Percentiles rank a stretch among this genome's conserved stretches.
Conservation (phyloP, 2,888 invertebrate genomes). For the Trissolcus brochymenae region DNA sequence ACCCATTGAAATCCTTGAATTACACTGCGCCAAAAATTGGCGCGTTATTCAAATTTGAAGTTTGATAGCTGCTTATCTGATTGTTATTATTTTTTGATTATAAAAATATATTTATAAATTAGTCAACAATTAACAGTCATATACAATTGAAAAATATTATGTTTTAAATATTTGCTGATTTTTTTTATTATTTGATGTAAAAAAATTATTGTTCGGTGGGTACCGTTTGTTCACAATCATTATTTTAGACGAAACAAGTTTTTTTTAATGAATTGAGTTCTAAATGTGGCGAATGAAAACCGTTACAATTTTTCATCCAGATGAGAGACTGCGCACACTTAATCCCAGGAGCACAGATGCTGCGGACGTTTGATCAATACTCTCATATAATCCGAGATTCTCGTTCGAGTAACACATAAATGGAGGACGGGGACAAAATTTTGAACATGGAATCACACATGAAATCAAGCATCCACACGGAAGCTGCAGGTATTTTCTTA, state of each 20-base stretch:
- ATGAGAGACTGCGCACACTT: conserved; percentile 52
- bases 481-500: conserved; percentile 62
- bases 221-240: not conserved
- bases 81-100: too few species aligned
- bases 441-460: conserved; percentile 56
- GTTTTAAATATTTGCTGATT: not conserved
- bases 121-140: not conserved
- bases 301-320: conserved; percentile 3
- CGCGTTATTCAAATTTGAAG: conserved; percentile 7
- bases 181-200: not conserved
- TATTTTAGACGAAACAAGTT: not conserved
- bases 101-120: not conserved
- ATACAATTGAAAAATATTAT: not conserved
- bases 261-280: not conserved
- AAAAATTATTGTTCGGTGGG: not conserved
- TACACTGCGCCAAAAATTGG: conserved; percentile 1
- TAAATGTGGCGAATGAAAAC: not conserved
- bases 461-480: conserved; percentile 65
- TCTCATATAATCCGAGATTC: conserved; percentile 33
- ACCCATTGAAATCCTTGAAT: too few species aligned
- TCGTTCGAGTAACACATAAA: conserved; percentile 28
- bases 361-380: conserved; percentile 54
- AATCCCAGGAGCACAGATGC: conserved; percentile 46
- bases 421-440: conserved; percentile 35
- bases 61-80: too few species aligned